phyloP scores from a whole-genome alignment of 2,113 vertebrate species.

The Suricata suricatta region DNA sequence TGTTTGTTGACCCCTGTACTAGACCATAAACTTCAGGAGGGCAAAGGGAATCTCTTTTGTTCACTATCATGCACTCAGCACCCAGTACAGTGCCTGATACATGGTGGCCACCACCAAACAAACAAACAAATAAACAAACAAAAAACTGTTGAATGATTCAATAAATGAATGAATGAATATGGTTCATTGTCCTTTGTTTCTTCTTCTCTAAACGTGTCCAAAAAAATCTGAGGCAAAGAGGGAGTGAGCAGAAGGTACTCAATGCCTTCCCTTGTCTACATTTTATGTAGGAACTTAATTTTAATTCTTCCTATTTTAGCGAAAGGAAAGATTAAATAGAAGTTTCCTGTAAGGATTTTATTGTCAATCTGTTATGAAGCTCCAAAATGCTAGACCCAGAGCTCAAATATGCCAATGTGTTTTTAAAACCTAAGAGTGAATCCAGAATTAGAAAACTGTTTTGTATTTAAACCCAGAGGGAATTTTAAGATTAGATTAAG shows the following conservation, averaged over 20 bases:
- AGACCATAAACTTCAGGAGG: neutral
- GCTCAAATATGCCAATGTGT: slow-evolving; percentile 16
- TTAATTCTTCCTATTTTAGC: slow-evolving; percentile 52
- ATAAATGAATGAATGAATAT: neutral
- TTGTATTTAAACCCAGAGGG: slow-evolving; percentile 14
- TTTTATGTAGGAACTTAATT: slow-evolving; percentile 44
- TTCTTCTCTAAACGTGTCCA: neutral
- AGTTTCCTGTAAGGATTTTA: slow-evolving; percentile 19
- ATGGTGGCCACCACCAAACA: neutral
- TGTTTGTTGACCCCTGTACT: neutral
- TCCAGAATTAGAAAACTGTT: slow-evolving; percentile 37
- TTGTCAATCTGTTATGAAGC: slow-evolving; percentile 42
- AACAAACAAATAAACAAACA: neutral
- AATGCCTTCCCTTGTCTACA: slow-evolving; percentile 2
- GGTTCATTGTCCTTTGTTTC: slow-evolving; percentile 10
- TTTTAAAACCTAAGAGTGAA: slow-evolving; percentile 37
- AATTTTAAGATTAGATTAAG: slow-evolving; percentile 52
- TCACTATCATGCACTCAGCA: neutral
- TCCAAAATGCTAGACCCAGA: slow-evolving; percentile 18
- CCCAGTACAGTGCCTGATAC: neutral
- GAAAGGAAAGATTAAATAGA: slow-evolving; percentile 47
- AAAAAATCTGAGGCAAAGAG: slow-evolving; percentile 33
- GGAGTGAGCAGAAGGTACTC: slow-evolving; percentile 11
- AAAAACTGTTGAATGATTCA: neutral
- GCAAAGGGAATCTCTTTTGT: neutral